Evolutionary conservation across 2,888 invertebrate species (phyloP).

Genomic region (Prenolepis imparis): DNA sequence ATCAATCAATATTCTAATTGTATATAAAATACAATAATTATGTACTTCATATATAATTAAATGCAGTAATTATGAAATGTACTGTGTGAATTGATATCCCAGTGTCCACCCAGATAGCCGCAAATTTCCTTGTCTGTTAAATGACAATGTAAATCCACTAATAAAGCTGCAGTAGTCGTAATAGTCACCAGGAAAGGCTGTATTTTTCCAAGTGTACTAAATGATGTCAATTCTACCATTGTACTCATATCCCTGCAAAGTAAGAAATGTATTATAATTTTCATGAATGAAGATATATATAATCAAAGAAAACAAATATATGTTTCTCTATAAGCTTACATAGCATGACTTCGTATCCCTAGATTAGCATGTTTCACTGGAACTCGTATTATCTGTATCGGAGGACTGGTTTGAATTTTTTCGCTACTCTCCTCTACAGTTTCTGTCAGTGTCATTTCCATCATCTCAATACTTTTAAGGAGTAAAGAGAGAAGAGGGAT

Average conservation of each 20-base stretch:
- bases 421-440: slow-evolving; percentile 66
- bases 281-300: background rate
- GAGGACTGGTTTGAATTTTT: slow-evolving; percentile 63
- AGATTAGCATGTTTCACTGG: slow-evolving; percentile 85
- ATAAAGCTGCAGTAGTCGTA: slow-evolving; percentile 94
- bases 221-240: slow-evolving; percentile 95
- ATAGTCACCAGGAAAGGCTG: slow-evolving; percentile 97
- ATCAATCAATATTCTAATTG: background rate
- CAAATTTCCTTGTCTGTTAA: slow-evolving; percentile 97
- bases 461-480: slow-evolving; percentile 29
- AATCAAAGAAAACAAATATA: background rate
- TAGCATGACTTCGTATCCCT: slow-evolving; percentile 85
- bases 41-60: background rate
- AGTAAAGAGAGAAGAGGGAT: background rate
- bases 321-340: slow-evolving; percentile 76
- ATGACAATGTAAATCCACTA: slow-evolving; percentile 97
- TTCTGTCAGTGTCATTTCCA: slow-evolving; percentile 64
- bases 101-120: slow-evolving; percentile 98
- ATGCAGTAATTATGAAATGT: slow-evolving; percentile 79
- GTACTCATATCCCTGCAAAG: slow-evolving; percentile 93
- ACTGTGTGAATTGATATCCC: slow-evolving; percentile 98
- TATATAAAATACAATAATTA: background rate
- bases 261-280: slow-evolving; percentile 74
- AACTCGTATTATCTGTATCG: slow-evolving; percentile 81
- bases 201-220: slow-evolving; percentile 94